Conservation (phyloP, 2,888 invertebrate genomes). For the Aspidapion aeneum region DNA sequence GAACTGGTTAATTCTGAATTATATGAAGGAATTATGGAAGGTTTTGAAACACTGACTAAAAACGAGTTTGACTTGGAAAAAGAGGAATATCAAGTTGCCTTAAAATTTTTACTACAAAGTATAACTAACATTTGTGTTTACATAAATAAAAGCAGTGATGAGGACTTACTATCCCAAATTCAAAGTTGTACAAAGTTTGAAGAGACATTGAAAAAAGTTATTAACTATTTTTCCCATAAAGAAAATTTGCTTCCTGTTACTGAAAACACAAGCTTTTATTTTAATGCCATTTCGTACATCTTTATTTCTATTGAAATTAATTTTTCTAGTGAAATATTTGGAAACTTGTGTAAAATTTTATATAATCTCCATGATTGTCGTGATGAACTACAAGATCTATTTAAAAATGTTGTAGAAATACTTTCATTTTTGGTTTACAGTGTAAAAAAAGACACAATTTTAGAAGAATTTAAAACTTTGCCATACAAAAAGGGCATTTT, state of each 20-base stretch:
- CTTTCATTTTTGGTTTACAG: slow-evolving; percentile 34
- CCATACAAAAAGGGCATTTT: slow-evolving; percentile 24
- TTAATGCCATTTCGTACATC: slow-evolving; percentile 35
- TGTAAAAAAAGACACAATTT: slow-evolving; percentile 25
- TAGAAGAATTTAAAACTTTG: slow-evolving; percentile 27
- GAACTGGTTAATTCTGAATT: slow-evolving; percentile 27
- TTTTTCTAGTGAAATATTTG: slow-evolving; percentile 31
- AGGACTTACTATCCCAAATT: slow-evolving; percentile 20
- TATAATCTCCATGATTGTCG: slow-evolving; percentile 26
- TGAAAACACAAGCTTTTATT: slow-evolving; percentile 34
- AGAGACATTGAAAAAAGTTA: slow-evolving; percentile 26
- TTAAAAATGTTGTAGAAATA: slow-evolving; percentile 33
- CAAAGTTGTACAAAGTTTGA: slow-evolving; percentile 26
- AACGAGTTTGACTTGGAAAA: slow-evolving; percentile 32
- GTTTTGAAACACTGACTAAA: slow-evolving; percentile 31
- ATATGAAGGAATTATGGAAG: slow-evolving; percentile 28
- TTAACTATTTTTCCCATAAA: slow-evolving; percentile 33
- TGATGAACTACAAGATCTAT: slow-evolving; percentile 29
- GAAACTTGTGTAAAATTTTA: slow-evolving; percentile 30
- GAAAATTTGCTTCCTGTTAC: slow-evolving; percentile 36
- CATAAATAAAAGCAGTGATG: slow-evolving; percentile 24
- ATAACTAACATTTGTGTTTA: slow-evolving; percentile 37
- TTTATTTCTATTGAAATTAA: slow-evolving; percentile 29
- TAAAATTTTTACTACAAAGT: slow-evolving; percentile 34
- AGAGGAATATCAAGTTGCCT: slow-evolving; percentile 27